These are phyloP conservation scores for Mobula hypostoma DNA, from an alignment of 2,113 vertebrate species.

Conservation along the genomic window DNA sequence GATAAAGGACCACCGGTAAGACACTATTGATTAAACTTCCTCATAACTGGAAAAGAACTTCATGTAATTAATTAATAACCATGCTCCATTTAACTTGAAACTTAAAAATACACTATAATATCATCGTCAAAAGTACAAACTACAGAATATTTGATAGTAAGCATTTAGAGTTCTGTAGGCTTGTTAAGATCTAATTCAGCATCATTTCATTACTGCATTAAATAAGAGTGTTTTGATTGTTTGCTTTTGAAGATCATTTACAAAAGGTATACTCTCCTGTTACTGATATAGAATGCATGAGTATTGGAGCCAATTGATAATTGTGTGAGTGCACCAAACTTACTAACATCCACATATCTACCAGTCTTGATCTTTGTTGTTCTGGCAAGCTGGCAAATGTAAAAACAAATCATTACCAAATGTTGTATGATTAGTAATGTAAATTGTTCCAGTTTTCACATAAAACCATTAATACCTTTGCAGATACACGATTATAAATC, in stretches of 20 bases:
- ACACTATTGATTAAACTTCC: not conserved
- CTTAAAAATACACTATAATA: not conserved
- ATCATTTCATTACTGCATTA: not conserved
- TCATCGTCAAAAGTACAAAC: not conserved
- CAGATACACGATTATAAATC: not conserved
- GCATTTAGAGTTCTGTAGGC: too few species aligned
- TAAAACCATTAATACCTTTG: not conserved
- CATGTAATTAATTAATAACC: not conserved
- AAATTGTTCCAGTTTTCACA: not conserved
- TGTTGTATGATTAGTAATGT: not conserved
- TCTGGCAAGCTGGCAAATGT: not conserved
- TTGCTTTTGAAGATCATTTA: not conserved
- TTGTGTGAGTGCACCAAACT: not conserved
- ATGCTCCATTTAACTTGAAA: not conserved
- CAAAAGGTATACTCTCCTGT: not conserved
- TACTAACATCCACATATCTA: slow-evolving; percentile 11
- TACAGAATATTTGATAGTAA: not conserved
- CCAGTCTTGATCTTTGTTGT: not conserved
- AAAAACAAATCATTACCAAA: not conserved
- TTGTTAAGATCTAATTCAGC: not conserved
- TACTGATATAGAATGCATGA: not conserved
- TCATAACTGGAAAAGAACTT: not conserved
- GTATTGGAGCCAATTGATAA: not conserved
- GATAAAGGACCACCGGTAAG: slow-evolving; percentile 89
- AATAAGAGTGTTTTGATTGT: not conserved